These are phyloP conservation scores for Crotalus adamanteus DNA, from an alignment of 2,797 vertebrate genomes.

Conservation along the genomic window DNA sequence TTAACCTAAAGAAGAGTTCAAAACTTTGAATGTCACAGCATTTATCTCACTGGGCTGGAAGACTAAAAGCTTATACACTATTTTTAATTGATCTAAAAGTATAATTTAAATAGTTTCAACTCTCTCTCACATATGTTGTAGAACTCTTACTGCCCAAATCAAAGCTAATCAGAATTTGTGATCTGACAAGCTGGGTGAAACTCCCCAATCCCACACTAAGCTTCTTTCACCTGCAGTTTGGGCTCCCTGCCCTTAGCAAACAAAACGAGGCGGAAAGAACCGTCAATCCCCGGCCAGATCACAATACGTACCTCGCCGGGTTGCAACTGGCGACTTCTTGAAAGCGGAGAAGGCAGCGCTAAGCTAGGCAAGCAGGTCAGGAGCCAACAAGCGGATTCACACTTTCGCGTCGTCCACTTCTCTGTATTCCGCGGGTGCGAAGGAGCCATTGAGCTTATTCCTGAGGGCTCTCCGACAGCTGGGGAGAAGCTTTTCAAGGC, in stretches of 20 bases:
- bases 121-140: neutral
- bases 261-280: neutral
- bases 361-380: neutral
- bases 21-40: neutral
- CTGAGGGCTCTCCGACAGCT: neutral
- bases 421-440: neutral
- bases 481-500: neutral
- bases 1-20: neutral
- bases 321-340: neutral
- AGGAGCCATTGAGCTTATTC: neutral
- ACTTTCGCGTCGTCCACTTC: neutral
- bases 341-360: neutral
- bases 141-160: neutral
- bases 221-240: neutral
- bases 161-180: neutral
- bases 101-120: neutral
- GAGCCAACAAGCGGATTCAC: neutral
- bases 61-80: neutral
- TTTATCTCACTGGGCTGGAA: neutral
- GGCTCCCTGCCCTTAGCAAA: neutral
- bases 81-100: neutral
- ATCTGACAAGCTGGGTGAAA: neutral
- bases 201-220: neutral
- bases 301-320: neutral
- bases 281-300: no score